A percentile compares a stretch with the other conserved stretches of the same genome.
These are phyloP conservation scores for Epizoanthus scotinus DNA, from an alignment of 92 coral and sea anemone species.

Conservation along the genomic window DNA sequence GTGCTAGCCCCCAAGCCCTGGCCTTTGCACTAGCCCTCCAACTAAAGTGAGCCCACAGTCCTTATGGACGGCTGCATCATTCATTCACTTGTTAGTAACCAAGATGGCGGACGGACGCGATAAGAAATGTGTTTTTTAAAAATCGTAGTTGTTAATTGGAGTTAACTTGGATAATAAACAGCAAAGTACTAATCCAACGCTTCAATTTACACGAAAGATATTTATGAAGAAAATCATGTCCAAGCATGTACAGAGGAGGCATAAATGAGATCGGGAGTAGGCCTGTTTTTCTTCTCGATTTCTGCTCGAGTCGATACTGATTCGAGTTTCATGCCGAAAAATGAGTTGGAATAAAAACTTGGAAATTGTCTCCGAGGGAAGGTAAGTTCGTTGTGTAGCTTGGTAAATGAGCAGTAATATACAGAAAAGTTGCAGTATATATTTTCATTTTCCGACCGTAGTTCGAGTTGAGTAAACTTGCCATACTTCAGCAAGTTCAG, in stretches of 20 bases:
- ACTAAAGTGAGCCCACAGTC: conserved; percentile 12
- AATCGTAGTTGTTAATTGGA: background rate
- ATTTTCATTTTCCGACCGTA: too few relatives aligned
- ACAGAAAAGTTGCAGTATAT: background rate
- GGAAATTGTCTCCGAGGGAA: conserved; percentile 39
- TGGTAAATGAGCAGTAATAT: background rate
- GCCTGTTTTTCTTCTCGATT: background rate
- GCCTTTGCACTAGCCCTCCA: too few relatives aligned
- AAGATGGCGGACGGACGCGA: conserved; percentile 35
- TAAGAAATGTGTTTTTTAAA: background rate
- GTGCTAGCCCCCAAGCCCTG: too few relatives aligned
- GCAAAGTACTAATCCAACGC: background rate
- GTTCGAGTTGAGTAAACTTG: too few relatives aligned
- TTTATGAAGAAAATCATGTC: background rate
- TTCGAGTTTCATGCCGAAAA: background rate
- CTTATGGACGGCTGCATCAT: conserved; percentile 2
- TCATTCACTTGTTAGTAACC: conserved; percentile 35
- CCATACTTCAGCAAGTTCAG: too few relatives aligned
- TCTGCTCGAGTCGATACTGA: background rate
- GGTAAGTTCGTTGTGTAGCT: background rate
- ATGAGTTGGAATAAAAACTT: background rate
- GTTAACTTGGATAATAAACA: background rate
- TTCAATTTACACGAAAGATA: background rate
- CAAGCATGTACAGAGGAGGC: too few relatives aligned
- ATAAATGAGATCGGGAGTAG: background rate